Evolutionary conservation across 2,113 vertebrate genomes (phyloP).

Genomic region (Hyla sarda): DNA sequence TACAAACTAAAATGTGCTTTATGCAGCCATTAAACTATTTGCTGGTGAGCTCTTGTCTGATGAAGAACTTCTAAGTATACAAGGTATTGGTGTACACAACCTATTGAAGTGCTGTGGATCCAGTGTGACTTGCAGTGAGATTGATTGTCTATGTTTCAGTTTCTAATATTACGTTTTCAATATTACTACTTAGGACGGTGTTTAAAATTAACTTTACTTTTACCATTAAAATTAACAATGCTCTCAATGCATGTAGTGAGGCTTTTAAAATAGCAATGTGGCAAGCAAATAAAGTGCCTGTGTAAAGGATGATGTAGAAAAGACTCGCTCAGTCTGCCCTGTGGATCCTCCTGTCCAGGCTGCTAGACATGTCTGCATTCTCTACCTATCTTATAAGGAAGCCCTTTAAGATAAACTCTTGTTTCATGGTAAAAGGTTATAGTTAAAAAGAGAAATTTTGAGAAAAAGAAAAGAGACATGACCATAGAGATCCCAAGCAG

Average conservation of each 20-base stretch:
- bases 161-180: neutral
- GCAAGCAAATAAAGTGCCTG: neutral
- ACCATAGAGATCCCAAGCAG: too few species aligned
- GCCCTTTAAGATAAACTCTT: too few species aligned
- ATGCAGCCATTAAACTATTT: constrained; percentile 76
- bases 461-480: too few species aligned
- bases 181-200: neutral
- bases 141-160: neutral
- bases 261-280: neutral
- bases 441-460: too few species aligned
- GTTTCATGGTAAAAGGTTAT: too few species aligned
- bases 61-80: constrained; percentile 76
- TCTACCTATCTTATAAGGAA: too few species aligned
- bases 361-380: too few species aligned
- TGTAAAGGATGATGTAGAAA: neutral
- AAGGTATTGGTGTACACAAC: constrained; percentile 32
- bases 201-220: neutral
- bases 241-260: neutral
- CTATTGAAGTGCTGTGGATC: neutral
- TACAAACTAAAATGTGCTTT: constrained; percentile 69
- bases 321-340: too few species aligned
- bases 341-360: too few species aligned
- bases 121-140: neutral
- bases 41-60: constrained; percentile 80
- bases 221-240: neutral